Evolutionary conservation across 1,140 invertebrate species (phyloP), one percentile per base, ranked within the genome.

Genomic region (Tetragonula clypearis): DNA sequence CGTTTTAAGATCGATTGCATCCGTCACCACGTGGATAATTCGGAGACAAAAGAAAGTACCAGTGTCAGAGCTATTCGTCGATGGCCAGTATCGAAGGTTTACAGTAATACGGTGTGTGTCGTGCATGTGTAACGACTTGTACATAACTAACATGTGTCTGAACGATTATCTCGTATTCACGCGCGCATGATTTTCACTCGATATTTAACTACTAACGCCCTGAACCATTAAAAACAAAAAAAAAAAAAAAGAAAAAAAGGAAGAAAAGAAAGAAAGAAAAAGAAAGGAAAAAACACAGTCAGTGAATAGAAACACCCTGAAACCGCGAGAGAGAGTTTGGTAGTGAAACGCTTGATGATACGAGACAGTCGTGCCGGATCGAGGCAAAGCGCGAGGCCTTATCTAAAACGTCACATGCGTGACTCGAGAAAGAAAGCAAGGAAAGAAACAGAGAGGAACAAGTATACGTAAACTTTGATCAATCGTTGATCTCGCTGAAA

Each of bases 111-210:
- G 78, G 35, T 30, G 65, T 71, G 79, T 75, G 79, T 62, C 60
- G 86, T 90, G 89, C 89, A 90, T 90, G 89, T 55, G 89, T 85
- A 88, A 90, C 78, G 60, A 88, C 83, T 83, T 86, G 75, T 68
- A 35, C 15, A 66, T 90, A 81, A 90, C 69, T 90, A 87, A 90
- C 72, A 85, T 73, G 55, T 82, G 72, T 85, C 75, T 30, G 53
- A 80, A 83, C 88, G 88, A 86, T 86, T 79, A 73, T 88, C 88
- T 87, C 88, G 88, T 79, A 83, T 72, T 75, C 58, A 60, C 78
- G 79, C 58, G 55, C 78, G 79, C 78, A 8, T 12, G 79, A 84
- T 56, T 35, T 55, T 79, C 58, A 72, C 58, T 55, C 19, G 19
- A 35, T 68, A 68, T 4, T 62, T 65, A 14, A 49, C 26, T 19